Base-by-base conservation (phyloP, 2,113 vertebrate genomes). In the Pachypanchax playfairii region DNA sequence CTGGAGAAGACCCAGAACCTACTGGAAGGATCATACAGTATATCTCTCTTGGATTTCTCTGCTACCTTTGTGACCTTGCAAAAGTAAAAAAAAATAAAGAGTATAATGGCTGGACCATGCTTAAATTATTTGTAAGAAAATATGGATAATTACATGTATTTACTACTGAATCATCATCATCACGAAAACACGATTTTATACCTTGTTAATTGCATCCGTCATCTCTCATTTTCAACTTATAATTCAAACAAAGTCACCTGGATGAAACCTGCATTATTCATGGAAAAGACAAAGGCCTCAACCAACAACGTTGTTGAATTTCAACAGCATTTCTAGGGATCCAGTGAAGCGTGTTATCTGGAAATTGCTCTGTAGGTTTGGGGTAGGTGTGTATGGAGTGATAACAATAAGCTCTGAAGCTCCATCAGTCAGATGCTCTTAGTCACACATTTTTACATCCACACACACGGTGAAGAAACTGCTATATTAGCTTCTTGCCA, bases 341-440 rank as follows among this genome's bases (percentile, higher is more conserved):
- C 36, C 21, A 1, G 21, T 63, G 79, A 70, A 75, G 29, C 44
- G 35, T 36, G 46, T 56, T n/a, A 63, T 73, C 80, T 76, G 60
- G 67, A 69, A 83, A 61, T 57, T 36, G 57, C 59, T 62, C 44
- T 17, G 63, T 47, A 49, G 65, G 66, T 70, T 70, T 71, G 70
- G 80, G 73, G 77, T 84, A 80, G 49, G 60, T 53, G 62, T 52
- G 60, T 49, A 53, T 72, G 55, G 58, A 63, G 55, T 49, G 61
- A 76, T 77, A 75, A 74, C 77, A 79, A 69, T 70, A 61, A 5
- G 63, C 73, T 76, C 70, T 77, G 75, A 75, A 77, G 75, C 67
- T 66, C 54, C 25, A 51, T 69, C 73, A 67, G 52, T 18, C 55
- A 69, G 68, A 76, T 46, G 62, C 61, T 72, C 68, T 58, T 18